A percentile compares a stretch with the other conserved stretches of the same genome.
Evolutionary conservation across 2,113 vertebrate species (phyloP).

Genomic region (Halichoerus grypus): DNA sequence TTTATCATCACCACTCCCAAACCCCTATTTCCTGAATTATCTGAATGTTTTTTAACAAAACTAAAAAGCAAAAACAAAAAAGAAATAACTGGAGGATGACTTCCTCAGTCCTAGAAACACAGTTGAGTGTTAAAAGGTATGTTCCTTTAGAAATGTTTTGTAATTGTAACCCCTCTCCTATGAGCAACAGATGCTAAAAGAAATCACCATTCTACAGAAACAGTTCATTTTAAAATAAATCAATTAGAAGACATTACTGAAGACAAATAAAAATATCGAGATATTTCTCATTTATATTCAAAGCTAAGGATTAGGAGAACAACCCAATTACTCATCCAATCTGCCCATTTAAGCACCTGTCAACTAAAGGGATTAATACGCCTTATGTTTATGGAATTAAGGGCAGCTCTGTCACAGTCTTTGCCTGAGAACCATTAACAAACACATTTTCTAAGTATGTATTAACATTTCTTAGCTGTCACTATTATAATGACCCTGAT

Average conservation of each 20-base stretch:
- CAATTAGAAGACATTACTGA: slow-evolving; percentile 83
- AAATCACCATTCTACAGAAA: slow-evolving; percentile 75
- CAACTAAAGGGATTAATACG: slow-evolving; percentile 85
- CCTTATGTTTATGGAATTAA: slow-evolving; percentile 83
- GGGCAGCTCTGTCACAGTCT: slow-evolving; percentile 79
- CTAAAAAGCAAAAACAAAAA: slow-evolving; percentile 12
- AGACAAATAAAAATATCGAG: slow-evolving; percentile 85
- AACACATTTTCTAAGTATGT: slow-evolving; percentile 77
- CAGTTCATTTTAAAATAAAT: slow-evolving; percentile 83
- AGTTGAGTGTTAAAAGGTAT: slow-evolving; percentile 22
- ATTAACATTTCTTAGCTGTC: slow-evolving; percentile 85
- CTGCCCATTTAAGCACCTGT: slow-evolving; percentile 85
- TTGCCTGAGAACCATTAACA: slow-evolving; percentile 82
- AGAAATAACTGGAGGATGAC: slow-evolving; percentile 53
- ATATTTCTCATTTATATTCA: slow-evolving; percentile 85
- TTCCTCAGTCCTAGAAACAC: neutral
- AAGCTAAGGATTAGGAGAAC: slow-evolving; percentile 85
- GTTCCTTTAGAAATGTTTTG: slow-evolving; percentile 27
- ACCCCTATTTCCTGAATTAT: neutral
- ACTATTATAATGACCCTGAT: slow-evolving; percentile 76
- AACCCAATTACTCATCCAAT: slow-evolving; percentile 87
- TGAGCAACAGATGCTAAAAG: slow-evolving; percentile 66
- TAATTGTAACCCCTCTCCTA: slow-evolving; percentile 6
- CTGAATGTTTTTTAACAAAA: neutral
- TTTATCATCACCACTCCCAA: neutral